Evolutionary conservation across 2,888 invertebrate species (phyloP).

Genomic region (Heterodera filipjevi): DNA sequence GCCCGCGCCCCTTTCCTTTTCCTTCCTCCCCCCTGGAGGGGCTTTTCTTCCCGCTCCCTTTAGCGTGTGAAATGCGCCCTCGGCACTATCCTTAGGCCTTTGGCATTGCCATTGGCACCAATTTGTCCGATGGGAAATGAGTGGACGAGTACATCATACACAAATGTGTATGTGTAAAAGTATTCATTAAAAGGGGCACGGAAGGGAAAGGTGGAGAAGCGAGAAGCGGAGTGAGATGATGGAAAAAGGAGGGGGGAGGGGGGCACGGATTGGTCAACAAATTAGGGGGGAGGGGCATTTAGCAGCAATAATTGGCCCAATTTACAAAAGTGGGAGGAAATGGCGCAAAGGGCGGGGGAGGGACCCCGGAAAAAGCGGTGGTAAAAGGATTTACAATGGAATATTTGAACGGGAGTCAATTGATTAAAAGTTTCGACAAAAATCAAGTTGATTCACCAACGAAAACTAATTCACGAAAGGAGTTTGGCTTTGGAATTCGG

Average conservation of each 20-base stretch:
- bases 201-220: background rate
- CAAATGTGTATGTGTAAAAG: background rate
- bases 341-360: background rate
- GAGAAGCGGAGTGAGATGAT: background rate
- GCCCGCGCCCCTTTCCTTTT: background rate
- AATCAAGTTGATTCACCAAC: too few relatives aligned
- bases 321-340: background rate
- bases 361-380: too few relatives aligned
- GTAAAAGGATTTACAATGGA: too few relatives aligned
- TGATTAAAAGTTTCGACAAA: too few relatives aligned
- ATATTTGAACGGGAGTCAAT: too few relatives aligned
- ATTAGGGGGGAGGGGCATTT: background rate
- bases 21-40: background rate
- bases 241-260: background rate
- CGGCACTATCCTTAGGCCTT: background rate
- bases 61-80: conserved; percentile 10
- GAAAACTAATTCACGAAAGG: too few relatives aligned
- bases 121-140: conserved; percentile 2
- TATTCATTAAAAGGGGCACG: background rate
- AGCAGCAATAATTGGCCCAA: background rate
- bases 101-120: background rate
- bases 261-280: background rate
- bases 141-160: background rate
- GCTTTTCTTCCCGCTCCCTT: background rate
- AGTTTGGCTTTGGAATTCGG: too few relatives aligned